These are phyloP conservation scores for Epistrophe eligans DNA, from an alignment of 2,888 invertebrate genomes.

Conservation along the genomic window DNA sequence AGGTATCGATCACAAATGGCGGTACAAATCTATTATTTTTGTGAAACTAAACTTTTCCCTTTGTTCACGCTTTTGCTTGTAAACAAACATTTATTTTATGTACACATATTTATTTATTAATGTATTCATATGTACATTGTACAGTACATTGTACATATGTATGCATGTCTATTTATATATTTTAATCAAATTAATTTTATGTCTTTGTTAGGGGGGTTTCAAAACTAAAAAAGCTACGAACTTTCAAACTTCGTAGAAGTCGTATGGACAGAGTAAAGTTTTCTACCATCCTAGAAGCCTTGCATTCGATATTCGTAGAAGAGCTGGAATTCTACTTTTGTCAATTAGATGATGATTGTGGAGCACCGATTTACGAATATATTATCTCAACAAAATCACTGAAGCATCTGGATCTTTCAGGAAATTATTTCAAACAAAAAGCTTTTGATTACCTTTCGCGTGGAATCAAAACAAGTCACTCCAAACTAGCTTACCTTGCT, in stretches of 20 bases:
- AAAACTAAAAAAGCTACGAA: constrained; percentile 75
- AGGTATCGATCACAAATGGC: no score
- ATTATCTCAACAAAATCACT: constrained; percentile 76
- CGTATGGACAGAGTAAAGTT: constrained; percentile 80
- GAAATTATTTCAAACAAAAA: constrained; percentile 77
- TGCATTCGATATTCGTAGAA: constrained; percentile 78
- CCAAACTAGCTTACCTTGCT: constrained; percentile 78
- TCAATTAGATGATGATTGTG: constrained; percentile 79
- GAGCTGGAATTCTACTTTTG: constrained; percentile 80
- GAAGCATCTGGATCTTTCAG: constrained; percentile 78
- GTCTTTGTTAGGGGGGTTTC: constrained; percentile 77
- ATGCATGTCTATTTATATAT: no score
- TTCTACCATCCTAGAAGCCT: constrained; percentile 74
- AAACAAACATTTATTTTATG: no score
- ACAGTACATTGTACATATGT: no score
- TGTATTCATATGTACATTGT: no score
- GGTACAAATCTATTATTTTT: no score
- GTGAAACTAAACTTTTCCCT: no score
- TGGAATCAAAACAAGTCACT: constrained; percentile 52
- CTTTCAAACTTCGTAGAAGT: constrained; percentile 80
- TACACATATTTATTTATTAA: no score
- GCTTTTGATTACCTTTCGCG: constrained; percentile 67
- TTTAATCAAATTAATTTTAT: neutral
- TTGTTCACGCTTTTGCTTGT: no score
- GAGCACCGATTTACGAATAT: constrained; percentile 76